Percentiles rank a stretch among this genome's conserved stretches.
These are phyloP conservation scores for Gnatocerus cornutus DNA, from an alignment of 2,888 invertebrate genomes.

Conservation along the genomic window DNA sequence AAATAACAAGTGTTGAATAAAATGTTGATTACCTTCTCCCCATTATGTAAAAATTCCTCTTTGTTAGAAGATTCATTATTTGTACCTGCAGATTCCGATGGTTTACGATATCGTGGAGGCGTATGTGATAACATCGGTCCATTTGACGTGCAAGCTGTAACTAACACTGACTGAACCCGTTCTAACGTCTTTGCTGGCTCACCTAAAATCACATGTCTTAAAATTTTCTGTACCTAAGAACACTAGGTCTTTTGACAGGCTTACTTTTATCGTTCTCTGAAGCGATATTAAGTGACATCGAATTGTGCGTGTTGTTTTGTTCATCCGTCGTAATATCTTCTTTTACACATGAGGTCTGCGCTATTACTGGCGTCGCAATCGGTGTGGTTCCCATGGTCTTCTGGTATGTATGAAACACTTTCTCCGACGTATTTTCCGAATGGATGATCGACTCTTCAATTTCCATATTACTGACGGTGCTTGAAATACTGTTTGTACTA, in stretches of 20 bases:
- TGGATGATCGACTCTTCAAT: conserved; percentile 62
- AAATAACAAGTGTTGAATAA: conserved; percentile 13
- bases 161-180: conserved; percentile 68
- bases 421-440: conserved; percentile 59
- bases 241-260: not conserved
- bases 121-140: conserved; percentile 70
- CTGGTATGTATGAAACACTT: conserved; percentile 60
- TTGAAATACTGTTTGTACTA: conserved; percentile 62
- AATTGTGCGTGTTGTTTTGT: conserved; percentile 56
- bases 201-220: conserved; percentile 50
- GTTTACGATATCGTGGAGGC: conserved; percentile 66
- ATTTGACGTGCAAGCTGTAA: conserved; percentile 69
- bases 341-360: conserved; percentile 61
- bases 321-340: conserved; percentile 51
- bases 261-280: conserved; percentile 64
- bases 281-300: conserved; percentile 62
- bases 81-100: conserved; percentile 61
- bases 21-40: conserved; percentile 64
- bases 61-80: conserved; percentile 62
- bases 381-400: conserved; percentile 61
- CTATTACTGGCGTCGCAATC: conserved; percentile 69
- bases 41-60: conserved; percentile 67
- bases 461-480: conserved; percentile 61
- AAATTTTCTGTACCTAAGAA: not conserved
- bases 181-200: conserved; percentile 62